A percentile compares a stretch with the other conserved stretches of the same genome.
Evolutionary conservation across 37 sponge, comb jelly and placozoan genomes (phyloP).

Genomic region (Cliona cf. orientalis): DNA sequence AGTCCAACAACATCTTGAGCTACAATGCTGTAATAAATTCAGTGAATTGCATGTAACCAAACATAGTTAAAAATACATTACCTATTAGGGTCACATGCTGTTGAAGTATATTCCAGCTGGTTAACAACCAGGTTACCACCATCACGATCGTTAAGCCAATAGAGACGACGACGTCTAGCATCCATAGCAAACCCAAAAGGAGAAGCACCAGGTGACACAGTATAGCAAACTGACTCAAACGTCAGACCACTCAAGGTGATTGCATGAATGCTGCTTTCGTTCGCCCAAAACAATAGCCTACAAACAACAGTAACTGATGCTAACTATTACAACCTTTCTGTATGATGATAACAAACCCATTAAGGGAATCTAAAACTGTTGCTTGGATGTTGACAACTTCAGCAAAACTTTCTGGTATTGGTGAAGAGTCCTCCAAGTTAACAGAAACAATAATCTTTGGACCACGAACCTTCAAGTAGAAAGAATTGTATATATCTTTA

Average conservation of each 20-base stretch:
- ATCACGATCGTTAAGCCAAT: constrained; percentile 5
- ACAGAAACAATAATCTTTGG: too few species aligned
- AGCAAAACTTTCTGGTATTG: too few species aligned
- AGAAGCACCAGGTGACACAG: neutral
- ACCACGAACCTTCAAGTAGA: too few species aligned
- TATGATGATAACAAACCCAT: constrained; percentile 23
- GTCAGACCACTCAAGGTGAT: constrained; percentile 20
- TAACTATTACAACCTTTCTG: neutral
- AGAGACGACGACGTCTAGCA: constrained; percentile 1
- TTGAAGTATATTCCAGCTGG: constrained; percentile 35
- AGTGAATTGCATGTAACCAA: neutral
- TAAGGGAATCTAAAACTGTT: constrained; percentile 25
- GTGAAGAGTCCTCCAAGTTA: too few species aligned
- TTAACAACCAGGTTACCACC: constrained; percentile 2
- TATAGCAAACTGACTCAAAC: neutral
- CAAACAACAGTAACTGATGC: neutral
- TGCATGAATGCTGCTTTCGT: neutral
- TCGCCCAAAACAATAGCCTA: constrained; percentile 22
- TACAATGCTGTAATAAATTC: constrained; percentile 4
- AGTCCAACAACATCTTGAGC: constrained; percentile 4
- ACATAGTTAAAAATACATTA: neutral
- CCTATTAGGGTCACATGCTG: constrained; percentile 9
- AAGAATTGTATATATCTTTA: neutral
- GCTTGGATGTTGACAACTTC: neutral
- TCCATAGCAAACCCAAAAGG: constrained; percentile 29